Evolutionary conservation across 1,140 invertebrate genomes (phyloP).

Genomic region (Pteromalus puparum): DNA sequence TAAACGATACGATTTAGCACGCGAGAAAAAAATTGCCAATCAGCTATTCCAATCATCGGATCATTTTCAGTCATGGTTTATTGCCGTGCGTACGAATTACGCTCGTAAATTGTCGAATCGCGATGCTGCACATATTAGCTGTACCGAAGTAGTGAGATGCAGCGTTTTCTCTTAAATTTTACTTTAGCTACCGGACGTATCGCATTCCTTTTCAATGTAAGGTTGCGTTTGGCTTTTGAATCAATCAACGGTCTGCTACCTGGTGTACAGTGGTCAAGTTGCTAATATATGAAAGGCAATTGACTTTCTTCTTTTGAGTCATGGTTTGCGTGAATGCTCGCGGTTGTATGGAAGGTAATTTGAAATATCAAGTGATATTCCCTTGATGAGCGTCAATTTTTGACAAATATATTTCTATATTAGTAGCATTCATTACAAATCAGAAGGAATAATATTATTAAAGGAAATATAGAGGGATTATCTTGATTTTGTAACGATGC

Average conservation of each 20-base stretch:
- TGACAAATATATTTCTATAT: too few species aligned
- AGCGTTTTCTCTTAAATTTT: background rate
- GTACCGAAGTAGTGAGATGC: too few species aligned
- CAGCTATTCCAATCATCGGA: background rate
- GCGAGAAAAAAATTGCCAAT: background rate
- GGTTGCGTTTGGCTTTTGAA: background rate
- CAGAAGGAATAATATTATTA: too few species aligned
- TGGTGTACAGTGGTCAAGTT: background rate
- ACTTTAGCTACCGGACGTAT: background rate
- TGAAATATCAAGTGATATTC: background rate
- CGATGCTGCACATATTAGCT: background rate
- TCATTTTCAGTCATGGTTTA: constrained; percentile 25
- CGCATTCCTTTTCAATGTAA: background rate
- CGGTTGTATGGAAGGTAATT: background rate
- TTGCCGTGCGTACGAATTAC: background rate
- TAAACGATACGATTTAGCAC: background rate
- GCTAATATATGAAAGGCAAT: background rate
- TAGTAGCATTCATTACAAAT: too few species aligned
- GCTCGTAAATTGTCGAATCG: constrained; percentile 27
- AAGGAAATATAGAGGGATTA: too few species aligned
- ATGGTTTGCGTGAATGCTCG: background rate
- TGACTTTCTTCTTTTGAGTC: background rate
- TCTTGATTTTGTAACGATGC: too few species aligned
- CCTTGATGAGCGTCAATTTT: too few species aligned
- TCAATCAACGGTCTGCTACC: background rate